Conservation (phyloP, 2,797 vertebrate species). For the Pangasius krempfi region DNA sequence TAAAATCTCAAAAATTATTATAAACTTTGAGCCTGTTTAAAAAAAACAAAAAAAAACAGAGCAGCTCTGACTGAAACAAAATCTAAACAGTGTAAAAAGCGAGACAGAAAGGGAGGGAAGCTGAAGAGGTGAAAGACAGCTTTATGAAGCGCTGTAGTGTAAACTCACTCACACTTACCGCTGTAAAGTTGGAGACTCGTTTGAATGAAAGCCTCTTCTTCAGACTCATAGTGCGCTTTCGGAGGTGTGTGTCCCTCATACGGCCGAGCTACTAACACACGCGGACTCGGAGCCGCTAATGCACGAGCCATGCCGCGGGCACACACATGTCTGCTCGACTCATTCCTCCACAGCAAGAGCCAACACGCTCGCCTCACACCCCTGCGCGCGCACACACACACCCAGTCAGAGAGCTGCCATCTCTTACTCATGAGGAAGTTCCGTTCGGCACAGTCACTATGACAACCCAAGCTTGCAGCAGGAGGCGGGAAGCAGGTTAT, state of each 20-base stretch:
- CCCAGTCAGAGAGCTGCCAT: slow-evolving; percentile 39
- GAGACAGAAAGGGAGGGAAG: background rate
- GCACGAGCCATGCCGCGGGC: slow-evolving; percentile 47
- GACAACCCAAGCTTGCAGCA: slow-evolving; percentile 39
- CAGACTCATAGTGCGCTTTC: slow-evolving; percentile 72
- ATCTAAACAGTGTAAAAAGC: background rate
- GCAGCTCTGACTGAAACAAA: background rate
- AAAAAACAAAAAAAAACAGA: background rate
- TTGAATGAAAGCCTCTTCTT: slow-evolving; percentile 83
- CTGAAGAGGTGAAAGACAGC: background rate
- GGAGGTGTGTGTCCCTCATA: slow-evolving; percentile 32
- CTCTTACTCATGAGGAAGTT: slow-evolving; percentile 52
- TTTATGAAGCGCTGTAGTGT: background rate
- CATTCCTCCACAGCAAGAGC: slow-evolving; percentile 57
- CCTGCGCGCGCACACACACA: slow-evolving; percentile 22
- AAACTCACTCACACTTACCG: slow-evolving; percentile 69
- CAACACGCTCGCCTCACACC: slow-evolving; percentile 38
- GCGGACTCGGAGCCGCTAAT: slow-evolving; percentile 19
- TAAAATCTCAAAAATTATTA: background rate
- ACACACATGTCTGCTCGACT: slow-evolving; percentile 32
- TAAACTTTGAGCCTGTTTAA: background rate
- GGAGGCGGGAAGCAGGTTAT: slow-evolving; percentile 15
- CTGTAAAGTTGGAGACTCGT: slow-evolving; percentile 77
- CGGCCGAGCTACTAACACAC: slow-evolving; percentile 34
- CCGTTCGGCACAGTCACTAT: slow-evolving; percentile 52